Base-by-base conservation (phyloP, 1,140 invertebrate species). In the Grapholita molesta region DNA sequence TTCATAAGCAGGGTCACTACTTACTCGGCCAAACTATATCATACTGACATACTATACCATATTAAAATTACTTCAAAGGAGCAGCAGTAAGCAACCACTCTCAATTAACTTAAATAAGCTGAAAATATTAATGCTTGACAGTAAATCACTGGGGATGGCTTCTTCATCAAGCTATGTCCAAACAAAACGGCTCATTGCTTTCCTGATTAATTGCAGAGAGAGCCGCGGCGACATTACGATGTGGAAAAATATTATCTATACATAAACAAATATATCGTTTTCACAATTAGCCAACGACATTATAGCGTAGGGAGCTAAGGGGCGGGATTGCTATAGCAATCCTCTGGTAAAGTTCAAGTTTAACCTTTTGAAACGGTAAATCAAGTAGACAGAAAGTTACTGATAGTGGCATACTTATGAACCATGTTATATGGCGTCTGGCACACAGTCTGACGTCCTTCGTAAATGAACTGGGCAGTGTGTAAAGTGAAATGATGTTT, bases 171-270 rank as follows among this genome's bases (percentile, higher is more conserved):
- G 76, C 86, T 77, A 79, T 85, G 84, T 81, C 87, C 86, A 88
- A 89, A 89, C 82, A 84, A 82, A 84, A 91, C 75, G 89, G 83
- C 88, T 91, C 89, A 91, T 90, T 91, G 86, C 84, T 82, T 87
- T 79, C 67, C 80, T 90, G 89, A 91, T 90, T 90, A 91, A 91
- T 91, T 88, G 78, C 83, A 74, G 84, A 71, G 70, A 80, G 82
- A 86, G 75, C 74, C 79, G 74, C 77, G 74, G 77, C 82, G 89
- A 91, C 89, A 89, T 88, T 88, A 75, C 79, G 79, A 84, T 78
- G 75, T 74, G 77, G 75, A 82, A 88, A 85, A 88, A 84, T 84
- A 79, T n/a, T 28, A 61, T 15, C 55, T 61, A 61, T 30, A 25
- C 25, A 61, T 61, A 61, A 28, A 15, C 0, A 0, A 28, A 28